A percentile compares a stretch with the other conserved stretches of the same genome.
phyloP scores from a whole-genome alignment of 2,888 invertebrate genomes.

The Dione juno region DNA sequence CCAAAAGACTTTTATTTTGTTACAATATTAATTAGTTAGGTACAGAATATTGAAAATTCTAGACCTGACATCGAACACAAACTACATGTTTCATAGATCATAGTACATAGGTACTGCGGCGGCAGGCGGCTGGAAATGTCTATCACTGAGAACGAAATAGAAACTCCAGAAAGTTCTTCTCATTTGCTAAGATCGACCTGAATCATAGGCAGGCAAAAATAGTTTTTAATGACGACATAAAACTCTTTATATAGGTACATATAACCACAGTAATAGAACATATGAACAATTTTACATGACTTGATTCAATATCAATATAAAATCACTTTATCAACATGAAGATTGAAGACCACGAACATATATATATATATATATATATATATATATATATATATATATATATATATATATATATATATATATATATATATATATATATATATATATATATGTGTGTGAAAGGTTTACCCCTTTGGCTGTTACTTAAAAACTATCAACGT shows the following conservation, averaged over 20 bases:
- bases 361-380: no score
- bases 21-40: slow-evolving; percentile 40
- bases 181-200: slow-evolving; percentile 32
- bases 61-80: slow-evolving; percentile 13
- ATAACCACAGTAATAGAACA: slow-evolving; percentile 1
- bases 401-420: no score
- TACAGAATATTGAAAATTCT: slow-evolving; percentile 26
- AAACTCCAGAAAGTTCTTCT: slow-evolving; percentile 39
- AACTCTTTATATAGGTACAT: slow-evolving; percentile 24
- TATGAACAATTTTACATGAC: neutral
- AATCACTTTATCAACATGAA: neutral
- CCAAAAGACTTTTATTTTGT: slow-evolving; percentile 54
- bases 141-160: slow-evolving; percentile 21
- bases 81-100: neutral
- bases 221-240: slow-evolving; percentile 30
- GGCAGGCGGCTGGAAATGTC: slow-evolving; percentile 27
- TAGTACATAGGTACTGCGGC: no score
- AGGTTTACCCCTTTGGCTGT: neutral
- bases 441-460: no score
- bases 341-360: neutral
- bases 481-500: neutral
- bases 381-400: no score
- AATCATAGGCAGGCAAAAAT: slow-evolving; percentile 38
- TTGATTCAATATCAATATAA: neutral
- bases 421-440: no score